These are phyloP conservation scores for Sphecodes monilicornis DNA, from an alignment of 2,888 invertebrate species.

Conservation along the genomic window DNA sequence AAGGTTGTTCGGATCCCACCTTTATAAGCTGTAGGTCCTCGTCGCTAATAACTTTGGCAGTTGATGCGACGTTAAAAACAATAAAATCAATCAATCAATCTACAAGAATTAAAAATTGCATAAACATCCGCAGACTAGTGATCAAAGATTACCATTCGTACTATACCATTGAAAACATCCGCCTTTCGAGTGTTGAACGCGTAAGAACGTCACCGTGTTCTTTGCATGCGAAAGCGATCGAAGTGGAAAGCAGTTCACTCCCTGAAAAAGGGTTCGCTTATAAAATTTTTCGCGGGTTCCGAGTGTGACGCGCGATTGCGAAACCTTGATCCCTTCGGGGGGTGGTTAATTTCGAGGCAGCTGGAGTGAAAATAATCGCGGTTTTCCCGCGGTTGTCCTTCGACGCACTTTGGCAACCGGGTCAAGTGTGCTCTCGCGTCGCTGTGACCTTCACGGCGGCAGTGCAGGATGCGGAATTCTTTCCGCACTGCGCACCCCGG, in stretches of 20 bases:
- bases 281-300: background rate
- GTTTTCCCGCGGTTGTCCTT: slow-evolving; percentile 41
- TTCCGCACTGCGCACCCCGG: slow-evolving; percentile 43
- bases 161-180: too few relatives aligned
- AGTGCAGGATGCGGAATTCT: slow-evolving; percentile 59
- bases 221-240: background rate
- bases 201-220: background rate
- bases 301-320: background rate
- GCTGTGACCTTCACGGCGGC: slow-evolving; percentile 65
- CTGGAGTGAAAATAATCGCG: background rate
- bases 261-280: background rate
- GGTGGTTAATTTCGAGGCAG: background rate
- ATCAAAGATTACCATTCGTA: too few relatives aligned
- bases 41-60: too few relatives aligned
- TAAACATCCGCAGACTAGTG: too few relatives aligned
- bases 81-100: too few relatives aligned
- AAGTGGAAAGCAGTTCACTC: background rate
- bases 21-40: too few relatives aligned
- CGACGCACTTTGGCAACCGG: slow-evolving; percentile 53
- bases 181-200: background rate
- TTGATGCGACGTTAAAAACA: too few relatives aligned
- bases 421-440: slow-evolving; percentile 66
- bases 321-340: background rate
- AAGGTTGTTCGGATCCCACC: too few relatives aligned
- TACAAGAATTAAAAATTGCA: too few relatives aligned